phyloP scores from a whole-genome alignment of 1,140 invertebrate species.

The Hestina assimilis region DNA sequence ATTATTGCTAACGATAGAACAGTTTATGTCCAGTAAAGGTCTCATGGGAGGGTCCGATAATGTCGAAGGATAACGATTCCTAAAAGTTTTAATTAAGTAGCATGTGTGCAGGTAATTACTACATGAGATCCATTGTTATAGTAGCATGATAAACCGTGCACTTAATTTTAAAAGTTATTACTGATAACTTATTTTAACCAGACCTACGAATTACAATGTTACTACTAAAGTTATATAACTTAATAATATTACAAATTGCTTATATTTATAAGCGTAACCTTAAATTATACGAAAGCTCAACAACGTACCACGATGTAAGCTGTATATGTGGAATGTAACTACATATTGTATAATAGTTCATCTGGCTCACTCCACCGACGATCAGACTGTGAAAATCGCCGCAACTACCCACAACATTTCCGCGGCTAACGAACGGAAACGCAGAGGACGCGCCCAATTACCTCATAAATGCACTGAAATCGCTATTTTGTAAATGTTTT shows the following conservation, averaged over 20 bases:
- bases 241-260: no score
- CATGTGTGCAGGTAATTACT: constrained; percentile 56
- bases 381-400: constrained; percentile 32
- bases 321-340: no score
- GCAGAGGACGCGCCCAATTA: constrained; percentile 59
- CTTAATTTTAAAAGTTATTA: no score
- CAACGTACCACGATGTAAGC: no score
- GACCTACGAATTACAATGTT: no score
- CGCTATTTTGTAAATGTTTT: constrained; percentile 61
- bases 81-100: constrained; percentile 71
- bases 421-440: constrained; percentile 64
- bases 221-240: no score
- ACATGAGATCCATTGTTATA: constrained; percentile 63
- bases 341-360: constrained; percentile 3
- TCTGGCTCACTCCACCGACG: background rate
- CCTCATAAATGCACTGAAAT: constrained; percentile 65
- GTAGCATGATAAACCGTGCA: background rate
- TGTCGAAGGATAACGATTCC: constrained; percentile 50
- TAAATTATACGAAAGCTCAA: no score
- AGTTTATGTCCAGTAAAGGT: constrained; percentile 36
- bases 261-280: no score
- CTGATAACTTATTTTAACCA: no score
- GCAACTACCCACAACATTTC: constrained; percentile 67
- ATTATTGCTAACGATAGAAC: no score
- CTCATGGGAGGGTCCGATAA: constrained; percentile 50